A percentile compares a stretch with the other conserved stretches of the same genome.
phyloP scores from a whole-genome alignment of 2,888 invertebrate genomes.

The Gortyna flavago region DNA sequence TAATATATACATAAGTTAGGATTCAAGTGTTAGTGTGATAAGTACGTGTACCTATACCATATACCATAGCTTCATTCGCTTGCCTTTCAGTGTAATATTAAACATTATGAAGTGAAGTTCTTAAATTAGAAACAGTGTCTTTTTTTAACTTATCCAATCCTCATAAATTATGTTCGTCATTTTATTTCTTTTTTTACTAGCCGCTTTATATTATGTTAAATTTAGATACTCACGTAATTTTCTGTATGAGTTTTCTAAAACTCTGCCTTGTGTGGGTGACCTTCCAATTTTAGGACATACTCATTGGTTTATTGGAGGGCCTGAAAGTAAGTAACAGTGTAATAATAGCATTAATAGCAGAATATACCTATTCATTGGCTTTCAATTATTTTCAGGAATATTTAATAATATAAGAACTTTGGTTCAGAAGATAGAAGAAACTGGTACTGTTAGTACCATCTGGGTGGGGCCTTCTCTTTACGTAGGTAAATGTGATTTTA shows the following conservation, averaged over 20 bases:
- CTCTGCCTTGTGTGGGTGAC: constrained; percentile 72
- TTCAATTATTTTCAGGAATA: constrained; percentile 73
- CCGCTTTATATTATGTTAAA: constrained; percentile 74
- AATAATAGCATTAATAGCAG: neutral
- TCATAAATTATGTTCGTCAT: constrained; percentile 74
- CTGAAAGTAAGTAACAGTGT: constrained; percentile 77
- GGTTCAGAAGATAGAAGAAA: constrained; percentile 64
- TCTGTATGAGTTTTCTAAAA: constrained; percentile 76
- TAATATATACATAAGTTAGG: too few relatives aligned
- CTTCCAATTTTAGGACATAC: constrained; percentile 81
- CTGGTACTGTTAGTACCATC: constrained; percentile 72
- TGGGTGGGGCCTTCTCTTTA: constrained; percentile 84
- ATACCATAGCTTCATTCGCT: neutral
- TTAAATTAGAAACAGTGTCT: neutral
- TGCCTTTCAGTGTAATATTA: constrained; percentile 38
- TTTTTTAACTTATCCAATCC: neutral
- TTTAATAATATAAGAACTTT: constrained; percentile 74
- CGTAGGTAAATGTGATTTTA: constrained; percentile 70
- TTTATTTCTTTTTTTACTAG: constrained; percentile 68
- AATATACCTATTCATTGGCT: too few relatives aligned
- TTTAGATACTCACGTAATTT: constrained; percentile 75
- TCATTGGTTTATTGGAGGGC: constrained; percentile 83
- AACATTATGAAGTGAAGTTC: constrained; percentile 32
- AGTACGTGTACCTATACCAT: too few relatives aligned
- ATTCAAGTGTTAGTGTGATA: neutral